Evolutionary conservation across 2,797 vertebrate genomes (phyloP).

Genomic region (Alauda arvensis): DNA sequence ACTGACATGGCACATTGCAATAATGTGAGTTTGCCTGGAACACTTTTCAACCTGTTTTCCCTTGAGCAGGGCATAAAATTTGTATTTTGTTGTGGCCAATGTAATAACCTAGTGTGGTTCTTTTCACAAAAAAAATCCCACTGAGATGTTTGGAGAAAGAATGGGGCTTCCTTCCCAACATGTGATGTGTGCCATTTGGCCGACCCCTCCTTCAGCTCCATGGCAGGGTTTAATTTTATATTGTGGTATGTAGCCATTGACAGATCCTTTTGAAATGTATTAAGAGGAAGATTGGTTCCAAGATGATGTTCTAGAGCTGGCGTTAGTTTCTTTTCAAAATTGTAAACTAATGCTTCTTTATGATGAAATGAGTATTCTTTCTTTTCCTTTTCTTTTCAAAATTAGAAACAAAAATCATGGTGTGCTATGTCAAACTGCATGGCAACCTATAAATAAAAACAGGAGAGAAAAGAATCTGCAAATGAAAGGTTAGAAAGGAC

Average conservation of each 20-base stretch:
- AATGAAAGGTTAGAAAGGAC: constrained; percentile 55
- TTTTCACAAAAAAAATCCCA: not conserved
- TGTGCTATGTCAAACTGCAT: constrained; percentile 31
- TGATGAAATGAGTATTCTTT: constrained; percentile 34
- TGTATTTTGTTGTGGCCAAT: not conserved
- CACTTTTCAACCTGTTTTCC: constrained; percentile 12
- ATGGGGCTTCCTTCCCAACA: constrained; percentile 8
- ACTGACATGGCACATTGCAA: not conserved
- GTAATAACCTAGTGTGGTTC: not conserved
- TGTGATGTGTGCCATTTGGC: constrained; percentile 51
- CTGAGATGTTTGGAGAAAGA: constrained; percentile 7
- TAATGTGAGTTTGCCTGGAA: not conserved
- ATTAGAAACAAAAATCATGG: constrained; percentile 43
- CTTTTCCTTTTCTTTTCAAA: constrained; percentile 34
- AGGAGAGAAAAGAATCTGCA: constrained; percentile 54
- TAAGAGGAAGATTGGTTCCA: constrained; percentile 34
- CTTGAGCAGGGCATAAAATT: not conserved
- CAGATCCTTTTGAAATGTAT: constrained; percentile 56
- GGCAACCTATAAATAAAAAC: constrained; percentile 54
- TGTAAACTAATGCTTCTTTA: constrained; percentile 37
- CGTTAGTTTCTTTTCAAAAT: constrained; percentile 26
- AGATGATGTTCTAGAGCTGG: constrained; percentile 49
- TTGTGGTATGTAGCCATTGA: constrained; percentile 43
- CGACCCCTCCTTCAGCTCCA: constrained; percentile 30
- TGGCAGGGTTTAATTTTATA: constrained; percentile 52